These are phyloP conservation scores for Hypanus sabinus DNA, from an alignment of 2,113 vertebrate genomes.

Conservation along the genomic window DNA sequence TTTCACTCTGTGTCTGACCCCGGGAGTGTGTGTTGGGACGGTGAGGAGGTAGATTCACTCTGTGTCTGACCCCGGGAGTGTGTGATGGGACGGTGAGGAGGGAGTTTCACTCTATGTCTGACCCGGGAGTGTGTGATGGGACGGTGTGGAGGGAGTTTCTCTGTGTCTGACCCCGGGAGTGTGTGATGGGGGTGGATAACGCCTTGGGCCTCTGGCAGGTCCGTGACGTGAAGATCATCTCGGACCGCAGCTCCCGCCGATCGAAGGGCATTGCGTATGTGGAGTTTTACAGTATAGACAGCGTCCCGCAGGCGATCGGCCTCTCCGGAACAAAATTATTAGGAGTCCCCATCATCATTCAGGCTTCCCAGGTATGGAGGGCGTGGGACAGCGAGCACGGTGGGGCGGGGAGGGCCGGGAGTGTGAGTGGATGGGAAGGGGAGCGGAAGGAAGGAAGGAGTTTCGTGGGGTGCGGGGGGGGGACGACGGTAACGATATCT, in stretches of 20 bases:
- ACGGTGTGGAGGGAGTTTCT: too few species aligned
- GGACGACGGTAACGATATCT: too few species aligned
- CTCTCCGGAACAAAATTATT: conserved; percentile 52
- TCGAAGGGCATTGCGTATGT: conserved; percentile 57
- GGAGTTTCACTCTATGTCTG: too few species aligned
- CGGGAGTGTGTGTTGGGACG: too few species aligned
- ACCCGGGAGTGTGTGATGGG: too few species aligned
- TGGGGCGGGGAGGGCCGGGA: not conserved
- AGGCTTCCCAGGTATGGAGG: conserved; percentile 52
- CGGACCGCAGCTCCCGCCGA: conserved; percentile 52
- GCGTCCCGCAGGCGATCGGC: conserved; percentile 52
- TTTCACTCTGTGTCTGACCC: too few species aligned
- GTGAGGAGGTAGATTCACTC: too few species aligned
- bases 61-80: too few species aligned
- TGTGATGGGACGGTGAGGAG: too few species aligned
- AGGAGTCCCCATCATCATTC: conserved; percentile 54
- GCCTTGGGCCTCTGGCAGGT: conserved; percentile 44
- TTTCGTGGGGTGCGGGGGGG: too few species aligned
- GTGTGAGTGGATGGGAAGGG: not conserved
- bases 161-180: too few species aligned
- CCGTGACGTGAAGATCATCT: conserved; percentile 56
- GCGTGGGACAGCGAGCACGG: not conserved
- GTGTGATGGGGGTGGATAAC: too few species aligned
- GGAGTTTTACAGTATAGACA: conserved; percentile 57
- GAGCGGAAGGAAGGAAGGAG: not conserved